Base-by-base conservation (phyloP, 2,113 vertebrate species). In the Poicephalus meyeri region DNA sequence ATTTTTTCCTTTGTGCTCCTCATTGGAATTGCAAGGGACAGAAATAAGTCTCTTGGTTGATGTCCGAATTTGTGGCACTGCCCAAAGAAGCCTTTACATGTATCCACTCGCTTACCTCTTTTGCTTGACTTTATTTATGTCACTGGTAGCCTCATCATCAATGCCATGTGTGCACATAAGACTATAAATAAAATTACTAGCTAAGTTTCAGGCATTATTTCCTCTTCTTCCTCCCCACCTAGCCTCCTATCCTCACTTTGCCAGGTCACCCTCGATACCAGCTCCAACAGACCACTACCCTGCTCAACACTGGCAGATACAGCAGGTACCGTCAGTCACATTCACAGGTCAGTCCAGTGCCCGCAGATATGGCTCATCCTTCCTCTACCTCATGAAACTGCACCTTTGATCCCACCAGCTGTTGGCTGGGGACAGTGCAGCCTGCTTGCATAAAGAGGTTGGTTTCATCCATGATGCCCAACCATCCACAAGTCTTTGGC, bases 1-100 rank as follows among this genome's bases (percentile, higher is more conserved):
- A 99, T 99, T 98, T 99, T 98, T 98, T 96, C 96, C 98, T 98
- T 99, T 98, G 97, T 98, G 98, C 97, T 97, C 97, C 93, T 96
- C 96, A 50, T 73, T 94, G 97, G 93, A 97, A 98, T 98, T 60
- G 80, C 95, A 88, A 97, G 95, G 93, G 97, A 97, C 73, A 35
- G 89, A 95, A 97, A 98, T 98, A 97, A 98, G 97, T 96, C 97
- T 93, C 65, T 97, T 97, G 97, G 97, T 98, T 78, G 41, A 94
- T 96, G 87, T 97, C 97, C 97, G 94, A 97, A 96, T 97, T 91
- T 37, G 72, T 93, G 77, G 94, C 96, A 97, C 95, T 97, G 96
- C 90, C 97, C 95, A 91, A 96, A 97, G 97, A 97, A 88, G 94
- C 86, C 88, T 98, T 93, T 80, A 85, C 91, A 70, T 96, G 80